Percentiles rank a stretch among this genome's conserved stretches.
phyloP scores from a whole-genome alignment of 2,888 invertebrate species.

The Oegoconia quadripuncta region DNA sequence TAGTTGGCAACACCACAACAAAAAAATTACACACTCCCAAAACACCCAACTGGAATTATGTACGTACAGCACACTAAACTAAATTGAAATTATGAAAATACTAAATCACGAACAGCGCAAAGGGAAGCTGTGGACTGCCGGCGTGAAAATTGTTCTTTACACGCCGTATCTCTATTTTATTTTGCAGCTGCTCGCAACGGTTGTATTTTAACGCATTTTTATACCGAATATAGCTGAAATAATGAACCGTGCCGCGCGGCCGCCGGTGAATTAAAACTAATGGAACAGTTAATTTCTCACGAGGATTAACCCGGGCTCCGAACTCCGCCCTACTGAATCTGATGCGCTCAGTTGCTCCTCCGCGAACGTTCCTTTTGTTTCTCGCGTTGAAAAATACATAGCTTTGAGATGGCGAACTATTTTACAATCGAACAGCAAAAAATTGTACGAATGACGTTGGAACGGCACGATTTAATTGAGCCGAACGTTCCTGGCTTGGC shows the following conservation, averaged over 20 bases:
- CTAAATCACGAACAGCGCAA: background rate
- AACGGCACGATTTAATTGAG: too few relatives aligned
- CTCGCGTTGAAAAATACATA: conserved; percentile 8
- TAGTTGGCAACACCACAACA: too few relatives aligned
- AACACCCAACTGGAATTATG: too few relatives aligned
- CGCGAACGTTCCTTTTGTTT: conserved; percentile 18
- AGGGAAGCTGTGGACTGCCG: background rate
- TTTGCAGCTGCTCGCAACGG: conserved; percentile 42
- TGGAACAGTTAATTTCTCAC: conserved; percentile 77
- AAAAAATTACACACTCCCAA: too few relatives aligned
- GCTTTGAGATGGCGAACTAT: too few relatives aligned
- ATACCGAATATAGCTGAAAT: conserved; percentile 62
- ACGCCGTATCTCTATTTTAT: conserved; percentile 48
- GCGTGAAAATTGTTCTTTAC: conserved; percentile 25
- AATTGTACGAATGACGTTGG: too few relatives aligned
- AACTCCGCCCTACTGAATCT: conserved; percentile 50
- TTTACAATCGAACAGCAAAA: too few relatives aligned
- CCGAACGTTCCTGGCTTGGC: too few relatives aligned
- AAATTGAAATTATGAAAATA: conserved; percentile 1
- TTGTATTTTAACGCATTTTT: conserved; percentile 62
- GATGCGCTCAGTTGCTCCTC: conserved; percentile 23
- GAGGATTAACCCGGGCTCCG: conserved; percentile 61
- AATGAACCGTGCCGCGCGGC: conserved; percentile 57
- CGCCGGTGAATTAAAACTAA: conserved; percentile 77
- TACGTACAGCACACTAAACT: too few relatives aligned